Conservation (phyloP, 2,113 vertebrate genomes). For the Choloepus hoffmanni region DNA sequence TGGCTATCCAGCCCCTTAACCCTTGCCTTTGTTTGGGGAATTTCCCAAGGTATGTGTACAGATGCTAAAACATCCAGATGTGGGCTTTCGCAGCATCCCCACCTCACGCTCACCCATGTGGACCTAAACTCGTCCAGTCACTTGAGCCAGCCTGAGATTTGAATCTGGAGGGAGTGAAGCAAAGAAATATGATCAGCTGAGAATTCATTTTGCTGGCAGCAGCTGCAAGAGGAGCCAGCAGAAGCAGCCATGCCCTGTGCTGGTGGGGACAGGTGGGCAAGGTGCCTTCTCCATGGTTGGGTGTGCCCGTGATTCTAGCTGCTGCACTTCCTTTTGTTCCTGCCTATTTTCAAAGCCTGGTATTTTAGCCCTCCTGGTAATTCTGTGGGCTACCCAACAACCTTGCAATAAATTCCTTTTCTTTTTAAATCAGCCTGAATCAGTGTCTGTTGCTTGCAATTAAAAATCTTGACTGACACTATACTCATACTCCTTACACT, state of each 20-base stretch:
- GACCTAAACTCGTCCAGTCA: not conserved
- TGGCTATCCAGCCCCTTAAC: not conserved
- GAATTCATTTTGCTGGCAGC: not conserved
- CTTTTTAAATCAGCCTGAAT: not conserved
- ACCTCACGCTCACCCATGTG: not conserved
- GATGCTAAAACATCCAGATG: not conserved
- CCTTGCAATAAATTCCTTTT: slow-evolving; percentile 45
- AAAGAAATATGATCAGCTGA: not conserved
- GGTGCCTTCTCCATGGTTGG: not conserved
- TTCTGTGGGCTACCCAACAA: slow-evolving; percentile 26
- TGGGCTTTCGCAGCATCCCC: not conserved
- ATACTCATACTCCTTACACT: not conserved
- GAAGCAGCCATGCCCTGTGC: not conserved
- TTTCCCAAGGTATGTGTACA: not conserved
- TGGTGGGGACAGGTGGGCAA: not conserved
- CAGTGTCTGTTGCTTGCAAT: not conserved
- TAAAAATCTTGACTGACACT: not conserved
- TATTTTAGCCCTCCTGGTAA: slow-evolving; percentile 39
- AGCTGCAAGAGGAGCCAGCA: not conserved
- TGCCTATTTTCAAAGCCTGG: slow-evolving; percentile 24
- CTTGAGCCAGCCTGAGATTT: not conserved
- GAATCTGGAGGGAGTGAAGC: not conserved
- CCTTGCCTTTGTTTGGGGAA: not conserved
- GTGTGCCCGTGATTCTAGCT: not conserved
- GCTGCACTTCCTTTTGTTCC: slow-evolving; percentile 26